Evolutionary conservation across 2,797 vertebrate genomes (phyloP).

Genomic region (Pangasius mekongensis): DNA sequence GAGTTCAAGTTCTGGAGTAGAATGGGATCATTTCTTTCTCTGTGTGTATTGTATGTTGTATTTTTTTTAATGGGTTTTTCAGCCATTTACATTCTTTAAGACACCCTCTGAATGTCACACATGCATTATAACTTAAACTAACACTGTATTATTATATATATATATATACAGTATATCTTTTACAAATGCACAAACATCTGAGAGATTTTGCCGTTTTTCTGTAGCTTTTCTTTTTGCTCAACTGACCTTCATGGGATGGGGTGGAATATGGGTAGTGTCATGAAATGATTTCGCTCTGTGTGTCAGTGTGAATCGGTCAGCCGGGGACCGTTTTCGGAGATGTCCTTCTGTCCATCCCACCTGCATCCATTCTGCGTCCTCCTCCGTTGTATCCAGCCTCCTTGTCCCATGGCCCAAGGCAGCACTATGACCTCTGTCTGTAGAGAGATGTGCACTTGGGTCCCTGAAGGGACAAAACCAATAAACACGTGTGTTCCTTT

Average conservation of each 20-base stretch:
- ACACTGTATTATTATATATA: conserved; percentile 6
- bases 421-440: conserved; percentile 86
- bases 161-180: neutral
- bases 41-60: neutral
- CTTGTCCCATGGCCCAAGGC: conserved; percentile 15
- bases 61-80: neutral
- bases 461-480: conserved; percentile 70
- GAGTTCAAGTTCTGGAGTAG: neutral
- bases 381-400: conserved; percentile 19
- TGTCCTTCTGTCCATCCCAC: conserved; percentile 43
- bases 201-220: neutral
- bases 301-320: conserved; percentile 45
- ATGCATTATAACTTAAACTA: conserved; percentile 45
- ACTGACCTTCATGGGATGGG: conserved; percentile 17
- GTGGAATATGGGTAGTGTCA: neutral
- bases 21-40: conserved; percentile 8
- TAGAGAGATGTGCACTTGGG: conserved; percentile 75
- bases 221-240: conserved; percentile 16
- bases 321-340: conserved; percentile 51
- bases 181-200: conserved; percentile 29
- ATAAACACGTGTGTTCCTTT: conserved; percentile 77
- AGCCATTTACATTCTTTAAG: neutral
- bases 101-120: conserved; percentile 15
- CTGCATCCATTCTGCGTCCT: conserved; percentile 18
- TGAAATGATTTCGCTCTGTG: conserved; percentile 38